Evolutionary conservation across 2,113 vertebrate species (phyloP).

Genomic region (Aegithalos caudatus): DNA sequence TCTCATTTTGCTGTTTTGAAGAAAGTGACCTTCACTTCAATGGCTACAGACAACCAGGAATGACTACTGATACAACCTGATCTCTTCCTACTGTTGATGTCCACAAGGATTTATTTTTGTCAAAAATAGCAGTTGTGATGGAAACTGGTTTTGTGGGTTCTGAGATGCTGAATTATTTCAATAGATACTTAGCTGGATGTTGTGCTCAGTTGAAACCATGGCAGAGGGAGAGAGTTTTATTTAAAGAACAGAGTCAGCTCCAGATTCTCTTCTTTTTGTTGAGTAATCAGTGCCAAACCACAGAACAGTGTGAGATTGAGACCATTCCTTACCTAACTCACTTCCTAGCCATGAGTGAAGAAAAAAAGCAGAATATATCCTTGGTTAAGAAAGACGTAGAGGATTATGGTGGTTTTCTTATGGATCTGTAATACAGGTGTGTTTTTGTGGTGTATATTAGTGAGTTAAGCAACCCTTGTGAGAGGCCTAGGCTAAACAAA

Average conservation of each 20-base stretch:
- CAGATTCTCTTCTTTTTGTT: not conserved
- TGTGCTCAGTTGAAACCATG: not conserved
- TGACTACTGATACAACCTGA: not conserved
- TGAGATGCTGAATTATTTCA: not conserved
- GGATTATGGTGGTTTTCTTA: not conserved
- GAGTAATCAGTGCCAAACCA: not conserved
- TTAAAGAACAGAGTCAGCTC: not conserved
- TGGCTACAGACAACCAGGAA: not conserved
- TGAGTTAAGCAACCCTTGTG: not conserved
- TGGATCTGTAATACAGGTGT: not conserved
- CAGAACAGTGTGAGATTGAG: not conserved
- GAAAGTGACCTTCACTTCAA: not conserved
- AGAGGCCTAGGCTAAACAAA: not conserved
- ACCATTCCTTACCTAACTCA: not conserved
- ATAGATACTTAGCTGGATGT: not conserved
- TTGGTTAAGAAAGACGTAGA: not conserved
- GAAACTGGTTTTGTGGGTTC: not conserved
- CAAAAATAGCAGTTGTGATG: not conserved
- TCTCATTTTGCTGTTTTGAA: not conserved
- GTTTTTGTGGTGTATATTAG: not conserved
- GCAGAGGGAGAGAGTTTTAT: not conserved
- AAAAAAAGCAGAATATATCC: not conserved
- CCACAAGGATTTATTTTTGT: not conserved
- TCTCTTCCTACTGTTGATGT: not conserved
- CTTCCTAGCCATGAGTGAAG: not conserved